Base-by-base conservation (phyloP, 2,888 invertebrate species). In the Dryadula phaetusa region DNA sequence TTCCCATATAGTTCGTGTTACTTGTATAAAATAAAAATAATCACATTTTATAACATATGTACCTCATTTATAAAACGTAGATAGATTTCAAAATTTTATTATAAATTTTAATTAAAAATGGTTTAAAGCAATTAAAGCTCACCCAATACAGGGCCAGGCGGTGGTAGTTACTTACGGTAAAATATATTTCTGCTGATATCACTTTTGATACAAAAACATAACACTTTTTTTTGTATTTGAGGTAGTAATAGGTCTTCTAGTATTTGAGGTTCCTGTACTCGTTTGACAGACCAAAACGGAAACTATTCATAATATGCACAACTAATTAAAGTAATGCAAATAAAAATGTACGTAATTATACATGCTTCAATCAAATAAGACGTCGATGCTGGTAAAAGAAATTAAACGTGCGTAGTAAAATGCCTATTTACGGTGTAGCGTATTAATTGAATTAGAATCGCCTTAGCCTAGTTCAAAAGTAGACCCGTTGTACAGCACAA, bases 381-480 rank as follows among this genome's bases (percentile, higher is more conserved):
- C 52, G 52, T 52, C 52, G 20, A 32, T 16, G 52, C 16, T 28
- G 25, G 28, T 16, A 25, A 32, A 52, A 52, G 16, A 28, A 52
- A 52, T 32, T n/a, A 32, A 16, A 52, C 32, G 52, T 52, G 32
- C 52, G 28, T 52, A 52, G 16, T 16, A 16, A 10, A 28, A 28
- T 52, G 52, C 28, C 52, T 32, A 16, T 16, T 52, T 32, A 25
- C 52, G 52, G 28, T 18, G 16, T 52, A 16, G 52, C 16, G 52
- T 52, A 32, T 18, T 52, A 52, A 52, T 52, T 25, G 52, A 32
- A 32, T 52, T 52, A 52, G 52, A 52, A 16, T 12, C 28, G 32
- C 52, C 16, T 52, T 52, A 32, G 25, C n/a, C 4, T 28, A 52
- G 12, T 10, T 28, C n/a, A 16, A 52, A 16, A 25, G 32, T 32